Base-by-base conservation (phyloP, 1,140 invertebrate genomes). In the Marisa cornuarietis region DNA sequence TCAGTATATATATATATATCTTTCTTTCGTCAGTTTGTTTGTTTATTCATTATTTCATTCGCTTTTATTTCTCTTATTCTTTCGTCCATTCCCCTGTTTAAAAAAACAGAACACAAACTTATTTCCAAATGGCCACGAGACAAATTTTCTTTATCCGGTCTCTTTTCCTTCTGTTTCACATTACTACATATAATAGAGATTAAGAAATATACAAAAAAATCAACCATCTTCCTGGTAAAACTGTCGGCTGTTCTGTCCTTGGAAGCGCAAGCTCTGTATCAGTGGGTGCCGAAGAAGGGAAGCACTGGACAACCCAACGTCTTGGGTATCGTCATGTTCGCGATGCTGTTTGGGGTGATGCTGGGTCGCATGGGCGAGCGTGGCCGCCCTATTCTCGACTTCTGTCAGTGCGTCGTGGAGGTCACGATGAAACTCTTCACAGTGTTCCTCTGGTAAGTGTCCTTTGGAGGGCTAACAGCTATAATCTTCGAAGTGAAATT, bases 271-370 rank as follows among this genome's bases (percentile, higher is more conserved):
- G 68, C n/a, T 26, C 31, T 58, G 66, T 80, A 71, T 77, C 31
- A 81, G 22, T 73, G 66, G 63, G 74, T 81, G n/a, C 78, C 80
- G 6, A 65, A 16, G 4, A 73, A 81, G 18, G 82, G 82, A 49
- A 52, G 83, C 76, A 84, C 87, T 68, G 82, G 82, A 58, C 80
- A 85, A n/a, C 88, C 85, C 24, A 91, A 90, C 76, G 86, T 90
- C 72, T 84, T 91, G 74, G 92, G 93, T 10, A 84, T 93, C 54
- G 92, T 93, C 31, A 90, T 92, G n/a, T 92, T 93, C 83, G 92
- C 91, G 52, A 90, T 92, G 11, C 85, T 91, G 42, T 90, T 93
- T 83, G 93, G 93, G 7, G 86, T 93, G 72, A 91, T 92, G 78
- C 84, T 93, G 24, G 91, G 92, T 61, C 83, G 89, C 52, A 90